A percentile compares a stretch with the other conserved stretches of the same genome.
phyloP scores from a whole-genome alignment of 37 sponge, comb jelly and placozoan species.

The Halichondria panicea region DNA sequence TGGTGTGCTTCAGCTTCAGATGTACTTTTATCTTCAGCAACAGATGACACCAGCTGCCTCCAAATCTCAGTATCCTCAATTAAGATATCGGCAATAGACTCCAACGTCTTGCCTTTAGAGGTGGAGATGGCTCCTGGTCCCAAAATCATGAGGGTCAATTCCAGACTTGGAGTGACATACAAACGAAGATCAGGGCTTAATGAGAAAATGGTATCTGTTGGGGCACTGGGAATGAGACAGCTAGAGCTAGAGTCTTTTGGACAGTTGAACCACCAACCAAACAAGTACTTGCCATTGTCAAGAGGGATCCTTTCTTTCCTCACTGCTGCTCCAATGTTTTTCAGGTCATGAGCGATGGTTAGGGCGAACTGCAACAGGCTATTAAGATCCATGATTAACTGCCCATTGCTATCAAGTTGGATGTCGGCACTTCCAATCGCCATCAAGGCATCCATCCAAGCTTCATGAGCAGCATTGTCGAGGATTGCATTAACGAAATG shows the following conservation, averaged over 20 bases:
- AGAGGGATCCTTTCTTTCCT: neutral
- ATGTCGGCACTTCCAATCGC: conserved; percentile 23
- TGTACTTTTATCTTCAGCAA: neutral
- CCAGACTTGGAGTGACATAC: conserved; percentile 29
- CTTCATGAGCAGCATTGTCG: conserved; percentile 21
- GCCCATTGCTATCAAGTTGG: neutral
- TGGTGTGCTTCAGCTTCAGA: too few species aligned
- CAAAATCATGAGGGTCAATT: conserved; percentile 9
- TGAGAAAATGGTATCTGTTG: conserved; percentile 28
- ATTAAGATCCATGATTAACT: conserved; percentile 6
- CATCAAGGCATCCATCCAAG: conserved; percentile 61
- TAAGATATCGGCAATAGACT: conserved; percentile 13
- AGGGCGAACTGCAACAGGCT: conserved; percentile 15
- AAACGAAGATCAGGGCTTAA: conserved; percentile 35
- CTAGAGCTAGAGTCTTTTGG: too few species aligned
- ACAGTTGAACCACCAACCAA: conserved; percentile 73
- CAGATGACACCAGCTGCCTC: conserved; percentile 18
- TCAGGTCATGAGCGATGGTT: conserved; percentile 13
- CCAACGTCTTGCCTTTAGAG: neutral
- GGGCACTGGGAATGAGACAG: conserved; percentile 33
- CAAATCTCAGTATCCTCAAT: conserved; percentile 27
- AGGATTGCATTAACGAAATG: conserved; percentile 24
- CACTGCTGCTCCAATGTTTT: neutral
- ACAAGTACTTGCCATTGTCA: conserved; percentile 15
- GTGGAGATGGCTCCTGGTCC: neutral